Evolutionary conservation across 2,888 invertebrate genomes (phyloP).

Genomic region (Chironomus tentans): DNA sequence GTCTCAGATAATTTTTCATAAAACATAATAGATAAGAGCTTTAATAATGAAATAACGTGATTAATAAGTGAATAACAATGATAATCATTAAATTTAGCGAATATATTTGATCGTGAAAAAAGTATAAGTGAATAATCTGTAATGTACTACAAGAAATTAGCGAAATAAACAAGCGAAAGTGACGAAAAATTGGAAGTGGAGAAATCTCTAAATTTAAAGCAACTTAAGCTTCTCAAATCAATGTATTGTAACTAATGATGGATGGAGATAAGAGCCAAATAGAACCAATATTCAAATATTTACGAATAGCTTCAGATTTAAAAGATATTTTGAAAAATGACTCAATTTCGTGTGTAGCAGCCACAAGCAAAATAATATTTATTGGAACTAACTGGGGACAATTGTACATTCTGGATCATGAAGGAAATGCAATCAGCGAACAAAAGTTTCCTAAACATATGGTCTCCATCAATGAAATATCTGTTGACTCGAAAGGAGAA

Average conservation of each 20-base stretch:
- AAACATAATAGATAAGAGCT: too few species aligned
- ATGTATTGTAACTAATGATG: neutral
- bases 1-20: too few species aligned
- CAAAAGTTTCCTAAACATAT: conserved; percentile 65
- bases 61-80: too few species aligned
- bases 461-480: conserved; percentile 89
- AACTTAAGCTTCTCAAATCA: too few species aligned
- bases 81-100: too few species aligned
- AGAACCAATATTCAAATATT: conserved; percentile 87
- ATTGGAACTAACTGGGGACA: conserved; percentile 88
- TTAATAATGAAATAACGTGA: too few species aligned
- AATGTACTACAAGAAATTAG: too few species aligned
- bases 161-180: too few species aligned
- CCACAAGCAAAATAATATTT: conserved; percentile 86
- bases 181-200: too few species aligned
- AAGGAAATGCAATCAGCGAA: conserved; percentile 59
- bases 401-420: conserved; percentile 83
- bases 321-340: conserved; percentile 73
- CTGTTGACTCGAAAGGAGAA: conserved; percentile 89
- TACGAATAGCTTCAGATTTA: conserved; percentile 79
- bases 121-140: too few species aligned
- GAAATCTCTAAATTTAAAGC: too few species aligned
- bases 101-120: too few species aligned
- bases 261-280: conserved; percentile 31
- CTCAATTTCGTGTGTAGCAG: conserved; percentile 82